Conservation (phyloP, 2,888 invertebrate genomes). For the Hyppa rectilinea region DNA sequence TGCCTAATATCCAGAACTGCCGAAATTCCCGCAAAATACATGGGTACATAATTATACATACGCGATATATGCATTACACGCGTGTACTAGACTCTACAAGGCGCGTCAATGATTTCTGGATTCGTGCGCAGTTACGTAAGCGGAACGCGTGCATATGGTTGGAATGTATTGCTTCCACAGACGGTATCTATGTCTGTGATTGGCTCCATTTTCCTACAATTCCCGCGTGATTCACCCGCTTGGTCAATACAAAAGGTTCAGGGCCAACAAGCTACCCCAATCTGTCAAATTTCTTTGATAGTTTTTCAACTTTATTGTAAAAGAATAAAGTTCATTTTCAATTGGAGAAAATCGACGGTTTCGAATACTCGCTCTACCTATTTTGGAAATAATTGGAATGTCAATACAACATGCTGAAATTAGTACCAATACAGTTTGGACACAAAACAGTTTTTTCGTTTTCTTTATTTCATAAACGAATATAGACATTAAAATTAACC, state of each 20-base stretch:
- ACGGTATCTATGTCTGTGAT: too few species aligned
- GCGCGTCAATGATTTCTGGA: slow-evolving; percentile 10
- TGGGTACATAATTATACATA: not conserved
- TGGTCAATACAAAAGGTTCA: not conserved
- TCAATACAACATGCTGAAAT: not conserved
- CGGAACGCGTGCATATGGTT: not conserved
- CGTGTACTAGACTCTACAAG: not conserved
- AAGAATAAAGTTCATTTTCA: too few species aligned
- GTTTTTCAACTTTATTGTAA: too few species aligned
- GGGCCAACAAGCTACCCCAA: too few species aligned
- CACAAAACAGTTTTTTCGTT: not conserved
- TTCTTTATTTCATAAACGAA: not conserved
- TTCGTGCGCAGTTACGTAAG: slow-evolving; percentile 17
- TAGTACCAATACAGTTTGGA: not conserved
- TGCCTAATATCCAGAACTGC: not conserved
- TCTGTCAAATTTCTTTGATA: too few species aligned
- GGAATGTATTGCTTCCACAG: too few species aligned
- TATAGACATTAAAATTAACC: not conserved
- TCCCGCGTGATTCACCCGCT: not conserved
- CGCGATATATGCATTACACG: too few species aligned
- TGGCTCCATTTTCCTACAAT: not conserved
- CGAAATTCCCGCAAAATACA: not conserved
- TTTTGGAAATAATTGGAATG: not conserved
- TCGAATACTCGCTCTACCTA: too few species aligned
- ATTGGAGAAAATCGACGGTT: too few species aligned